Base-by-base conservation (phyloP, 2,113 vertebrate species). In the Myanophis thanlyinensis region DNA sequence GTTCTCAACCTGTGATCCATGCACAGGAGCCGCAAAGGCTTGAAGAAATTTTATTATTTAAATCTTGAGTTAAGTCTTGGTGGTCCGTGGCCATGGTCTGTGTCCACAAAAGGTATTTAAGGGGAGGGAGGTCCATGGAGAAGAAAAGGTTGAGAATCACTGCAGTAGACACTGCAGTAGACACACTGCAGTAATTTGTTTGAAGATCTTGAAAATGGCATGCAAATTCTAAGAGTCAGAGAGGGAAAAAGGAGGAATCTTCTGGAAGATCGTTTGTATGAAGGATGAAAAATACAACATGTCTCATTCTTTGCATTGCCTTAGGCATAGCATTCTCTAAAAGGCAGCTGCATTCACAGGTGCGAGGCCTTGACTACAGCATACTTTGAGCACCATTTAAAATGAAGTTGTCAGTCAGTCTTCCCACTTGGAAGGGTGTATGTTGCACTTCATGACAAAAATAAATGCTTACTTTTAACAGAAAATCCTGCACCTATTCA, bases 211-310 rank as follows among this genome's bases (percentile, higher is more conserved):
- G 62, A 80, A 80, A 80, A 22, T 40, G 35, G 35, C 7, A 44
- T 44, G 73, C 7, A 80, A 40, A 80, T 80, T 44, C 35, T 80
- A 80, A 80, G 67, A 80, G 67, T 73, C 5, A 35, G 35, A 80
- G 73, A 7, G 7, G 20, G 1, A 40, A 80, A 80, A 40, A 80
- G 18, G 47, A 89, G n/a, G 13, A 86, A 87, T 93, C 13, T 84
- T 2, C 27, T 88, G 53, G 92, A n/a, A n/a, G 89, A 90, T 10
- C 30, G n/a, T 53, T 13, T 40, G 87, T 4, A 48, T 93, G 46
- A 89, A 40, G 94, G 44, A 90, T 91, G 59, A 49, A 27, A 94
- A 85, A n/a, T 86, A 13, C 44, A 15, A 91, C 67, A 87, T 46
- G 93, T 9, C 67, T 52, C n/a, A 92, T 85, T 49, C 3, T 46